Conservation (phyloP, 2,888 invertebrate genomes). For the Neuroscelio doddi region DNA sequence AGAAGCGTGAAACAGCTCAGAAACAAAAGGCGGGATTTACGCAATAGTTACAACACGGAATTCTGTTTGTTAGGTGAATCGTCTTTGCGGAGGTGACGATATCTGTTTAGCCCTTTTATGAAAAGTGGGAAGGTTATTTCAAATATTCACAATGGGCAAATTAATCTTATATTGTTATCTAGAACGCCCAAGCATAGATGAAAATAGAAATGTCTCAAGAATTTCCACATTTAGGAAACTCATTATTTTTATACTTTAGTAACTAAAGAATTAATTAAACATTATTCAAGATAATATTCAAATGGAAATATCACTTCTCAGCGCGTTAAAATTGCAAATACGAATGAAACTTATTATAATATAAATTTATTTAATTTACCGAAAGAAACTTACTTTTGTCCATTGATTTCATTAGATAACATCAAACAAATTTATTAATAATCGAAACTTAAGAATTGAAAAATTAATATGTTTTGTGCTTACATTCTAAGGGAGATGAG, state of each 20-base stretch:
- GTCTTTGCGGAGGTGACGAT: conserved; percentile 45
- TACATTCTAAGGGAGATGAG: conserved; percentile 43
- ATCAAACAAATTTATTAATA: no score
- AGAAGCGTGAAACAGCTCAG: conserved; percentile 17
- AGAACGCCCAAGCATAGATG: background rate
- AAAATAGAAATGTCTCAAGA: background rate
- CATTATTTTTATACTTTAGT: no score
- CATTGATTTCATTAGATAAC: no score
- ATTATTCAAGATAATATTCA: no score
- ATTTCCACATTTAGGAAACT: background rate
- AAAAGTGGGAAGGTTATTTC: conserved; percentile 39
- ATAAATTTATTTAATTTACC: no score
- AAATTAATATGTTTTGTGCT: no score
- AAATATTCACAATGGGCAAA: conserved; percentile 25
- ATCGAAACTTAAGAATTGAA: no score
- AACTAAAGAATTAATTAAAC: no score
- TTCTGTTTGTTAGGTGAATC: conserved; percentile 20
- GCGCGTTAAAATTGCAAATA: no score
- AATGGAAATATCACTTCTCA: no score
- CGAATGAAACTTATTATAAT: no score
- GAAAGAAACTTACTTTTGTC: no score
- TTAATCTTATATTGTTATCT: conserved; percentile 21
- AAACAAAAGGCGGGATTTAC: conserved; percentile 46
- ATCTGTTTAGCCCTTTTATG: conserved; percentile 43
- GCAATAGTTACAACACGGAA: conserved; percentile 38